Evolutionary conservation across 2,888 invertebrate species (phyloP).

Genomic region (Brachycybe producta): DNA sequence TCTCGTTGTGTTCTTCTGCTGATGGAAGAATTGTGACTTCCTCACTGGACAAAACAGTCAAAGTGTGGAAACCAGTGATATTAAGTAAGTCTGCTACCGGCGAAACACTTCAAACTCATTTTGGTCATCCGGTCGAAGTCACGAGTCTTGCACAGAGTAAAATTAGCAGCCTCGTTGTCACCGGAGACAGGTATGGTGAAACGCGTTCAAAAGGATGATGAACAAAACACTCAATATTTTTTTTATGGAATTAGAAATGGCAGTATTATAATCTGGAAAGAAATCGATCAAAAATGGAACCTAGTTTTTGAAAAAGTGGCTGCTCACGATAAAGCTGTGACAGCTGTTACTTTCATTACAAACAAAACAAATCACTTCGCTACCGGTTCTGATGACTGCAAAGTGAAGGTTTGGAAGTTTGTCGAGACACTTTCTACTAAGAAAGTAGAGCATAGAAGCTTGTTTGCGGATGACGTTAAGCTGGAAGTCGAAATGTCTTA

Average conservation of each 20-base stretch:
- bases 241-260: not conserved
- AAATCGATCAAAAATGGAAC: constrained; percentile 1
- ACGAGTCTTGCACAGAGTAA: not conserved
- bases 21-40: not conserved
- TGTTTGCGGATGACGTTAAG: not conserved
- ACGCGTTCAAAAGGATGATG: not conserved
- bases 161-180: not conserved
- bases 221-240: not conserved
- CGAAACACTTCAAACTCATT: not conserved
- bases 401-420: constrained; percentile 1
- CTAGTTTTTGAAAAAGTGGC: not conserved
- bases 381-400: not conserved
- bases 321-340: constrained; percentile 9
- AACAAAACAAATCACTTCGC: not conserved
- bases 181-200: constrained; percentile 4
- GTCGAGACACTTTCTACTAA: not conserved
- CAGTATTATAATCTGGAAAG: constrained; percentile 4
- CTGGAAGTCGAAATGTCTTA: not conserved
- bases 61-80: constrained; percentile 3
- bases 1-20: constrained; percentile 1
- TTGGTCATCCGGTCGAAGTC: not conserved
- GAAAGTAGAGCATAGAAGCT: not conserved
- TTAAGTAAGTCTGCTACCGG: not conserved
- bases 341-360: not conserved
- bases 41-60: constrained; percentile 8